A percentile compares a stretch with the other conserved stretches of the same genome.
phyloP scores from a whole-genome alignment of 2,888 invertebrate genomes.

The Aphidoletes aphidimyza region DNA sequence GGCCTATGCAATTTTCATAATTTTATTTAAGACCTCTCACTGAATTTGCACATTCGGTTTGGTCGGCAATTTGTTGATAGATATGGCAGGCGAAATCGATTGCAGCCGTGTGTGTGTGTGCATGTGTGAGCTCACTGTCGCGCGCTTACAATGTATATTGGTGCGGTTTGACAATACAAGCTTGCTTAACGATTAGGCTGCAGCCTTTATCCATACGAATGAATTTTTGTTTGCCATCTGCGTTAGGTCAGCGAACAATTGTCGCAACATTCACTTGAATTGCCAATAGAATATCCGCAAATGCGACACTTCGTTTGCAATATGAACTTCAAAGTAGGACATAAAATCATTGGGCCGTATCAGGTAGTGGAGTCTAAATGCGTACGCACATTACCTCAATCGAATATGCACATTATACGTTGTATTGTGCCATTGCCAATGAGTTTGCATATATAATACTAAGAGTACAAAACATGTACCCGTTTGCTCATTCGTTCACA shows the following conservation, averaged over 20 bases:
- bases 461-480: too few relatives aligned
- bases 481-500: not conserved
- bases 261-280: slow-evolving; percentile 30
- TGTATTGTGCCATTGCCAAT: not conserved
- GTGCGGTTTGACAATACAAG: not conserved
- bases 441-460: not conserved
- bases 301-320: slow-evolving; percentile 21
- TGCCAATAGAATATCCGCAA: slow-evolving; percentile 42
- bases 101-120: too few relatives aligned
- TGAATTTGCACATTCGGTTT: not conserved
- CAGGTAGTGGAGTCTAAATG: not conserved
- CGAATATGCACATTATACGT: not conserved
- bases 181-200: not conserved
- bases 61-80: too few relatives aligned
- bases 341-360: slow-evolving; percentile 44
- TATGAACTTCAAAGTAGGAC: slow-evolving; percentile 47
- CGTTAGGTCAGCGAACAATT: slow-evolving; percentile 14
- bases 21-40: not conserved
- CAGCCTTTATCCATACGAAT: not conserved
- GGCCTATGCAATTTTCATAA: not conserved
- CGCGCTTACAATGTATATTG: too few relatives aligned
- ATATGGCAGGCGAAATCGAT: not conserved
- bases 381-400: not conserved
- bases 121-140: too few relatives aligned
- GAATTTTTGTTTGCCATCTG: not conserved